Percentiles rank a stretch among this genome's conserved stretches.
Conservation (phyloP, 2,113 vertebrate genomes). For the Hippocampus mohnikei region DNA sequence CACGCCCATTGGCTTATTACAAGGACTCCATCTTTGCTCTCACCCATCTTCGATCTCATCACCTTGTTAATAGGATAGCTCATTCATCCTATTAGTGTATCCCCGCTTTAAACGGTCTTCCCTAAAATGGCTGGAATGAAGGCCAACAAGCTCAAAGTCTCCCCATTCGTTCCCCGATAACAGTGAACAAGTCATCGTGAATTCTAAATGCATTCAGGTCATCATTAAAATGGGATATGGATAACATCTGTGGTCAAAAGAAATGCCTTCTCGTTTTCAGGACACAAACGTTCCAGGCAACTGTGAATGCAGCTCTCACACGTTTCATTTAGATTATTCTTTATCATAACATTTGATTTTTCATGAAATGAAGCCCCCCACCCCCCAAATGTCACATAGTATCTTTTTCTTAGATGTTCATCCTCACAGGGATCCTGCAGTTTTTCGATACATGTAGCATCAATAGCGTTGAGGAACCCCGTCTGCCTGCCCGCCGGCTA, state of each 20-base stretch:
- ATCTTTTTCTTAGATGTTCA: conserved; percentile 25
- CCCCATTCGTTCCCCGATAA: conserved; percentile 15
- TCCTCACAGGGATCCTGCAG: conserved; percentile 29
- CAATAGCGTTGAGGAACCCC: conserved; percentile 17
- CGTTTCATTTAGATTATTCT: background rate
- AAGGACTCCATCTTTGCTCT: conserved; percentile 15
- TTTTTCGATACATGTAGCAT: conserved; percentile 28
- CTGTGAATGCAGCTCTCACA: background rate
- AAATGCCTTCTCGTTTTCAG: no score
- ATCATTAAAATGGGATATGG: no score
- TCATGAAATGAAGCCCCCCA: background rate
- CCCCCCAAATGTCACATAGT: background rate
- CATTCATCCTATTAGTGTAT: conserved; percentile 26
- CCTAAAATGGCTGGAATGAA: conserved; percentile 31
- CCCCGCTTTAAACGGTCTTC: conserved; percentile 18
- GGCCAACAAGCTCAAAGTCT: conserved; percentile 12
- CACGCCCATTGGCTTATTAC: conserved; percentile 19
- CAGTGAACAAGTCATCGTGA: no score
- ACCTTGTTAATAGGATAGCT: conserved; percentile 28
- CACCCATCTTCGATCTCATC: conserved; percentile 38
- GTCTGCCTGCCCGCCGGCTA: conserved; percentile 28
- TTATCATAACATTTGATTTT: conserved; percentile 14
- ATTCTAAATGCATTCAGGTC: no score
- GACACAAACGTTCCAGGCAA: background rate
- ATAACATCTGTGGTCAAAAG: no score